phyloP scores from a whole-genome alignment of 2,888 invertebrate species.

The Microctonus brassicae region DNA sequence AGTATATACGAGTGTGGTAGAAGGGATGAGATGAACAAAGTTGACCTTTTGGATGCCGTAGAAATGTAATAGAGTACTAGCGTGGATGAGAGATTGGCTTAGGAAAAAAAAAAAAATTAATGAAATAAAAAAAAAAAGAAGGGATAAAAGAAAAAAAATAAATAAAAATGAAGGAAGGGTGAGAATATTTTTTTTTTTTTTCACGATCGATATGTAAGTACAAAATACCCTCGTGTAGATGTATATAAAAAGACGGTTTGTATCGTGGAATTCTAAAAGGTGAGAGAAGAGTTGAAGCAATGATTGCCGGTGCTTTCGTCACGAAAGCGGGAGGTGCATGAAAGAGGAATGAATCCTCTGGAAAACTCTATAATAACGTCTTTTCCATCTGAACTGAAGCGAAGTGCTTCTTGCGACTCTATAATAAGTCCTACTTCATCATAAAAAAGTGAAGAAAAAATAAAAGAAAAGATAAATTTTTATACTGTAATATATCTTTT shows the following conservation, averaged over 20 bases:
- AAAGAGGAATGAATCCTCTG: neutral
- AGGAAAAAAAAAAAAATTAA: constrained; percentile 19
- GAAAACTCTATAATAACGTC: constrained; percentile 21
- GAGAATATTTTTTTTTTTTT: neutral
- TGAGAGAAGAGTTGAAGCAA: neutral
- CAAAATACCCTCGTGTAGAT: neutral
- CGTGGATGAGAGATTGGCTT: constrained; percentile 61
- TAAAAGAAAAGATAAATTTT: neutral
- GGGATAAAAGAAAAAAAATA: neutral
- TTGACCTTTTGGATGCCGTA: constrained; percentile 53
- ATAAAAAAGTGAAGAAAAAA: neutral
- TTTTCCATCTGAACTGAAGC: constrained; percentile 45
- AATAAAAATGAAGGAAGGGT: neutral
- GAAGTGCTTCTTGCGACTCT: constrained; percentile 41
- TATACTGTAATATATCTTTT: too few species aligned
- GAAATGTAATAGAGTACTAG: constrained; percentile 64
- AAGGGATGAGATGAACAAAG: constrained; percentile 1
- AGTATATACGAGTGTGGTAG: constrained; percentile 30
- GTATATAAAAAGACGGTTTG: neutral
- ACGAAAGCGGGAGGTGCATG: neutral
- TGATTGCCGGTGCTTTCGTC: neutral
- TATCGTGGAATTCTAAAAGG: neutral
- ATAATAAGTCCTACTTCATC: constrained; percentile 20
- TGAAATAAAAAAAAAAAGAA: neutral
- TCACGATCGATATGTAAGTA: neutral